Evolutionary conservation across 2,113 vertebrate species (phyloP), one percentile per base, ranked within the genome.

Genomic region (Rhadina sibilatrix): DNA sequence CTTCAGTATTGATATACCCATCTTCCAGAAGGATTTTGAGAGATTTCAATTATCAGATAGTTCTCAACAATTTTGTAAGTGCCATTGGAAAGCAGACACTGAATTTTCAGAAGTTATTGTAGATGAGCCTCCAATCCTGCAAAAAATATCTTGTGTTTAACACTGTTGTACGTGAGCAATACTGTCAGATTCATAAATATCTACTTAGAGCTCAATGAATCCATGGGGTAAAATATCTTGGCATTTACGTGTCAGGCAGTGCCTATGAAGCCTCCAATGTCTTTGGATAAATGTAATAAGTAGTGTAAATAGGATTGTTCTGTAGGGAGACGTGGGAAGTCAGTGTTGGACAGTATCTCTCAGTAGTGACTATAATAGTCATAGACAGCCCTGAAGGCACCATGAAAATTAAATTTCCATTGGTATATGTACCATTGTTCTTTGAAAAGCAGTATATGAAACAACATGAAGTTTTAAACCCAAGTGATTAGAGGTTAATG

Each of bases 21-120:
- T 82, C 74, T 91, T 94, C 84, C 91, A 65, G 61, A 71, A 74
- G 70, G 37, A 37, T 92, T 92, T 91, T 81, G 38, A 92, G 94
- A 96, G n/a, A 65, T 66, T 88, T 91, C 24, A 49, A 63, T 95
- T 91, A 86, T 63, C n/a, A 80, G 42, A 50, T 93, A 64, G 57
- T 60, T 92, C 37, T 18, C 35, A 92, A 59, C 13, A 33, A 5
- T 53, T 20, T 85, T 65, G 5, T 66, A 85, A 80, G 28, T 44
- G 54, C 38, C 53, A 3, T 28, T 93, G 66, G 66, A 93, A 95
- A 90, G 28, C 38, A 90, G 65, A 59, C 19, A 19, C 14, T 63
- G 65, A 38, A 10, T 93, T 94, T 89, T 80, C 57, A 72, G 16
- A 30, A 3, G 5, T 77, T 65, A 79, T 88, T 87, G 17, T 27